Conservation (phyloP, 2,113 vertebrate genomes). For the Chunga burmeisteri region DNA sequence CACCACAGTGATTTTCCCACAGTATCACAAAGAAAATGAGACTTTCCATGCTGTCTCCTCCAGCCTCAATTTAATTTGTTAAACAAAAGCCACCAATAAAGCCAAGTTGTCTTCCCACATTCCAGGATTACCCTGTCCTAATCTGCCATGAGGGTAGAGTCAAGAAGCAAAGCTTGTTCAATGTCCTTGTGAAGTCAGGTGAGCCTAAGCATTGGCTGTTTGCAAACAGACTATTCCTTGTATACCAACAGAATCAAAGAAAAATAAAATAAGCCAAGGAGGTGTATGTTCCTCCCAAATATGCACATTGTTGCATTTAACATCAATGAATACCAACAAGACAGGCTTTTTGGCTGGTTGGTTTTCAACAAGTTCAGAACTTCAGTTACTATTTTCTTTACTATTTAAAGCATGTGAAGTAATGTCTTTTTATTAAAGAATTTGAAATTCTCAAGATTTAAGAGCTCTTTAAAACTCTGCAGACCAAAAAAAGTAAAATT, state of each 20-base stretch:
- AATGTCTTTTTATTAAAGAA: neutral
- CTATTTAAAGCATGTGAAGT: neutral
- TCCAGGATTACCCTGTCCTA: neutral
- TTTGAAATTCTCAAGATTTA: neutral
- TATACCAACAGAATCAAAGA: neutral
- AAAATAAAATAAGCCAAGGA: neutral
- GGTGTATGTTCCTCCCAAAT: neutral
- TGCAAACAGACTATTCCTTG: neutral
- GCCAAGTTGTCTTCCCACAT: neutral
- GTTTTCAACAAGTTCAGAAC: neutral
- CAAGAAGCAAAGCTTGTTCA: neutral
- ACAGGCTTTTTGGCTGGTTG: neutral
- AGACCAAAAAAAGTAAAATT: neutral
- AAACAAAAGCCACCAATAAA: neutral
- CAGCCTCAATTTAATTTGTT: neutral
- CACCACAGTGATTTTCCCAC: rapidly evolving
- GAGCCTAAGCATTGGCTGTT: neutral
- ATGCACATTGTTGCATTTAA: neutral
- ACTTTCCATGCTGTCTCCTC: neutral
- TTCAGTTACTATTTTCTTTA: neutral
- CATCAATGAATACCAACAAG: neutral
- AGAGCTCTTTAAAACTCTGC: neutral
- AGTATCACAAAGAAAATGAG: neutral
- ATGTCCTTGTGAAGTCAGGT: neutral
- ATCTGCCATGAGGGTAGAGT: neutral